Base-by-base conservation (phyloP, 2,113 vertebrate species). In the Perca schrenkii region DNA sequence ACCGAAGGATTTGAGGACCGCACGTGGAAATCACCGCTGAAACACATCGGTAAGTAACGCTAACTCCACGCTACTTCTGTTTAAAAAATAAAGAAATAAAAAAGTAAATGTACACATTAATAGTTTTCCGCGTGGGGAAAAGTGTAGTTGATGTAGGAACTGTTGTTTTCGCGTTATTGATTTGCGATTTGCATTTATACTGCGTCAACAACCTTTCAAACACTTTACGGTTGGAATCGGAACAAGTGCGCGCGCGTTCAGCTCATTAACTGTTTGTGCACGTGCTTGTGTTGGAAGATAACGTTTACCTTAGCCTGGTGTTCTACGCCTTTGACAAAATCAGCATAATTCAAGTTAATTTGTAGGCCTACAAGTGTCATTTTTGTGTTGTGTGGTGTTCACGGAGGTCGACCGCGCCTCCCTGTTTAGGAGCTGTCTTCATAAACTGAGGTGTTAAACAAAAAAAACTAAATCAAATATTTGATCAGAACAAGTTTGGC, bases 1-100 rank as follows among this genome's bases (percentile, higher is more conserved):
- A 73, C 54, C 53, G 31, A 74, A 19, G 79, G 76, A 61, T 72
- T 57, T 28, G 47, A 2, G 52, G 54, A 80, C 74, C 17, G 53
- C 92, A 92, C 93, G 93, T 92, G 93, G 86, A 75, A 73, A 57
- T 40, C 77, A 43, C 62, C 70, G 69, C 53, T 43, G 14, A 58
- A 64, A 69, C 83, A 36, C 69, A 15, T 49, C 62, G 84, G 93
- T 92, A 63, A 91, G 92, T 80, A 1, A 43, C 67, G 4, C 40
- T n/a, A 60, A 77, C 61, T 57, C 34, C n/a, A n/a, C 5, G 1
- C 46, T 22, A 6, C 69, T 50, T 16, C 13, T 47, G n/a, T 21
- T 80, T 57, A 6, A 15, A 7, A 4, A 0, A 13, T 25, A 25
- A 25, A 25, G 25, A 14, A 28, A 14, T 31, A 34, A 34, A 34